Percentiles rank a stretch among this genome's conserved stretches.
phyloP scores from a whole-genome alignment of 2,113 vertebrate genomes.

The Anolis sagrei region DNA sequence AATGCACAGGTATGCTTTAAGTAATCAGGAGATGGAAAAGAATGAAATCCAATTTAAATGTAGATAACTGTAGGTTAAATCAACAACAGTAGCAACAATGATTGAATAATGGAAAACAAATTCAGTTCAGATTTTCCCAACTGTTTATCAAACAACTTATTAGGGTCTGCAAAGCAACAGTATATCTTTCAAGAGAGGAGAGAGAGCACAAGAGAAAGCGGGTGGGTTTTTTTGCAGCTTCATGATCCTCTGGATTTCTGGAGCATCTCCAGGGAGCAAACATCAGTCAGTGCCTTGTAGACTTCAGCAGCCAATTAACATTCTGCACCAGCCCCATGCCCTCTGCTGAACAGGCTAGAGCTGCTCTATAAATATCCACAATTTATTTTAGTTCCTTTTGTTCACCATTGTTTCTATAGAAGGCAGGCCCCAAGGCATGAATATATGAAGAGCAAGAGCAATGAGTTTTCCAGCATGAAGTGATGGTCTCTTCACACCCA shows the following conservation, averaged over 20 bases:
- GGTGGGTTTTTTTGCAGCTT: neutral
- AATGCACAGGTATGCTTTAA: neutral
- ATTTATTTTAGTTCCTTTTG: conserved; percentile 4
- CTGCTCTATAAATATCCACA: conserved; percentile 22
- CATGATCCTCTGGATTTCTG: neutral
- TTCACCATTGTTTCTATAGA: neutral
- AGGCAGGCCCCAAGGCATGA: neutral
- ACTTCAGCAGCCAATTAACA: neutral
- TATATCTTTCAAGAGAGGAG: neutral
- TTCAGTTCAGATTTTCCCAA: neutral
- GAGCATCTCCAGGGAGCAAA: neutral
- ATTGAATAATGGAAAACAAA: conserved; percentile 12
- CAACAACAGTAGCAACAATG: neutral
- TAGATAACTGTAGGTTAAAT: neutral
- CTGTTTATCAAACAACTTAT: neutral
- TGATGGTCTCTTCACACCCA: neutral
- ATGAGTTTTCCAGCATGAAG: neutral
- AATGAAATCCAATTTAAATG: neutral
- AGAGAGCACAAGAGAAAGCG: neutral
- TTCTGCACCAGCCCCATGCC: conserved; percentile 5
- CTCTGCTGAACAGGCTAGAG: conserved; percentile 8
- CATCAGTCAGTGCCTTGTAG: conserved; percentile 4
- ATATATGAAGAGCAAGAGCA: neutral
- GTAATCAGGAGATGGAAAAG: neutral
- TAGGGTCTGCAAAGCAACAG: neutral